A percentile compares a stretch with the other conserved stretches of the same genome.
These are phyloP conservation scores for Dasypolia templi DNA, from an alignment of 2,888 invertebrate genomes.

Conservation along the genomic window DNA sequence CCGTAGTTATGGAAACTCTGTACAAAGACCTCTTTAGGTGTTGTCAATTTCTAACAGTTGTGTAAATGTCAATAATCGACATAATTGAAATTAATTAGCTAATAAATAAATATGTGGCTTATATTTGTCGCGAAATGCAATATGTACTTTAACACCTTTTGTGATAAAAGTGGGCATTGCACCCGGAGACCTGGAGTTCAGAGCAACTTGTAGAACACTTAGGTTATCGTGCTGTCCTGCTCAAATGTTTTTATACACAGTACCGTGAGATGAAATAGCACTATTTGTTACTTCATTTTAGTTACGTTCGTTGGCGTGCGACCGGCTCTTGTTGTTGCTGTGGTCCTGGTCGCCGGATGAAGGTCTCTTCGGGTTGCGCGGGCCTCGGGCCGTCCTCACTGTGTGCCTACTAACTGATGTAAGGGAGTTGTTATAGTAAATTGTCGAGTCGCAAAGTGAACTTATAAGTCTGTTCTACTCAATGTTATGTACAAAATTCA, in stretches of 20 bases:
- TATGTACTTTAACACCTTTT: constrained; percentile 71
- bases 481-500: constrained; percentile 58
- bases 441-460: constrained; percentile 60
- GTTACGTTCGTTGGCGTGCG: constrained; percentile 43
- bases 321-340: constrained; percentile 36
- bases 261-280: constrained; percentile 60
- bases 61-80: constrained; percentile 74
- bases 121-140: constrained; percentile 81
- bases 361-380: constrained; percentile 76
- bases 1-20: constrained; percentile 79
- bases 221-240: constrained; percentile 64
- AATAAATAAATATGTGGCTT: constrained; percentile 83
- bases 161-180: constrained; percentile 66
- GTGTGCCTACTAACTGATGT: constrained; percentile 80
- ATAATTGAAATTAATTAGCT: constrained; percentile 73
- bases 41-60: constrained; percentile 85
- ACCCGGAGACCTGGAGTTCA: constrained; percentile 65
- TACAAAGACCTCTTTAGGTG: constrained; percentile 84
- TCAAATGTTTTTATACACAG: constrained; percentile 63
- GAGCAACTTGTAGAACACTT: constrained; percentile 44
- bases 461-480: constrained; percentile 60
- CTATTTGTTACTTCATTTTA: constrained; percentile 61
- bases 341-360: constrained; percentile 36
- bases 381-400: constrained; percentile 84
- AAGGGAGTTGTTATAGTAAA: constrained; percentile 61